Base-by-base conservation (phyloP, 37 sponge, comb jelly and placozoan species). In the Halichondria panicea region DNA sequence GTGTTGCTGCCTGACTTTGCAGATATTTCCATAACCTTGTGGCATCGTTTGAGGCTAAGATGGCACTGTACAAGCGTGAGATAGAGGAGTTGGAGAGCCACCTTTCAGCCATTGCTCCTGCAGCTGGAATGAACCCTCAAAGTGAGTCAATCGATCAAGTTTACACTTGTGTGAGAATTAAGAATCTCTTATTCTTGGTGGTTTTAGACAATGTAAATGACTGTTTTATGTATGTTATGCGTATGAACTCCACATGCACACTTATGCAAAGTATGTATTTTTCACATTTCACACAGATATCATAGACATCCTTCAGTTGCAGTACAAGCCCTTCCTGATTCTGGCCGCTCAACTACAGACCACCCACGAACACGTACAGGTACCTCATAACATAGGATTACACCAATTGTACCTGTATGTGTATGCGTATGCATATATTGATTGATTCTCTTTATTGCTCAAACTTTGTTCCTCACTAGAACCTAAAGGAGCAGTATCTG, bases 41-140 rank as follows among this genome's bases (percentile, higher is more conserved):
- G 44, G 54, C 50, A 34, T 27, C 39, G 1, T 86, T 82, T 86
- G 87, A 91, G 53, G 53, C 58, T 21, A 76, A 77, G 52, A 85
- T 91, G 87, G 45, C 55, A 19, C 60, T 79, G 56, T 91, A 71
- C 44, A 50, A 77, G 25, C 37, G 62, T 6, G 87, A 91, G 59
- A 66, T 91, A 13, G 71, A 78, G 36, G 91, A 91, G 70, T 70
- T 91, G 46, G 87, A 91, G 40, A 74, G 83, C 48, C 81, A 91
- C 53, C 53, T 91, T 6, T 60, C 63, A 31, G 57, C 79, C 33
- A 28, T 77, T 18, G 9, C 43, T 66, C 67, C 21, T 35, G 80
- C 69, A 41, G 12, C 25, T 52, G 74, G 56, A 22, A 35, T 82
- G 60, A 58, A 68, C 56, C 67, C 75, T 19, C 83, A 82, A 36